Base-by-base conservation (phyloP, 2,113 vertebrate genomes). In the Ceratotherium simum region DNA sequence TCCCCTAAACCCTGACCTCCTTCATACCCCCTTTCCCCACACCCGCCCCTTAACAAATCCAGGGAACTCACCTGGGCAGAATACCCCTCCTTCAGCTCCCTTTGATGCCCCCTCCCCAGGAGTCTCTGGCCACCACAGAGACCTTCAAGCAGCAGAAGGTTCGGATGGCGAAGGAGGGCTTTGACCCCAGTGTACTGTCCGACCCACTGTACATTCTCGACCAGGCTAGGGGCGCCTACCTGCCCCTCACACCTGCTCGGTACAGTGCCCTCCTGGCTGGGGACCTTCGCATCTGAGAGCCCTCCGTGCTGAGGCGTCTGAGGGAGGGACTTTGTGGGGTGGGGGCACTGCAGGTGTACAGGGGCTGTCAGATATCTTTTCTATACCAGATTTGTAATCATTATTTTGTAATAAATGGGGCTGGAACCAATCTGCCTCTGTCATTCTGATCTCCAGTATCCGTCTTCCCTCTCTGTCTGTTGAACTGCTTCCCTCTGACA, bases 61-160 rank as follows among this genome's bases (percentile, higher is more conserved):
- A n/a, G 83, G 21, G 31, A 25, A 3, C 29, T 64, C 70, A 1
- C 12, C 13, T 16, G 42, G 27, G 42, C 42, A 23, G 46, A n/a
- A 0, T 4, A 0, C 36, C 29, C 62, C 42, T 56, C 82, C 85
- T 90, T 51, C 91, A 48, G 0, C n/a, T 6, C 33, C 46, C 31
- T 58, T 29, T 46, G 25, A 14, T 17, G 5, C 60, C 0, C 25
- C 42, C 20, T 80, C 42, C 27, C 48, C 96, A 99, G 99, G 98
- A 97, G 13, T 98, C 98, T 51, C 94, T 99, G 98, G 99, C 99
- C 14, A 91, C 99, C 87, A 99, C 99, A 0, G 99, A 99, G 76
- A 99, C 99, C 6, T 99, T 99, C 97, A 99, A 99, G 95, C 99
- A 99, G 96, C 99, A 99, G 98, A 99, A 99, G 96, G 97, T 97